Conservation (phyloP, 2,113 vertebrate genomes). For the Callaeas wilsoni region DNA sequence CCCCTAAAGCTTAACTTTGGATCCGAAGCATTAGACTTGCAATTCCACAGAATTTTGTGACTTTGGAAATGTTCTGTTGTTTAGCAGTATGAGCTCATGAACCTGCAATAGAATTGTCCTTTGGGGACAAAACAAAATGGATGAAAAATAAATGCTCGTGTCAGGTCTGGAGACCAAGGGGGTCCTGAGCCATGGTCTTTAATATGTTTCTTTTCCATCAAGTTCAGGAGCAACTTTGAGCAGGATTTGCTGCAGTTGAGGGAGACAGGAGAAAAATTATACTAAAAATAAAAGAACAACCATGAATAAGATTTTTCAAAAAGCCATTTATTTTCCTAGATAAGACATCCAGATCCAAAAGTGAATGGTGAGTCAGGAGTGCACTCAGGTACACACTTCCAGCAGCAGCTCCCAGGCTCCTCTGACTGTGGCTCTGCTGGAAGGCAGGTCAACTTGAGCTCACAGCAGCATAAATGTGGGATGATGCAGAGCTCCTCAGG, state of each 20-base stretch:
- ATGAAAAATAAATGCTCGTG: not conserved
- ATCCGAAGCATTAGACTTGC: not conserved
- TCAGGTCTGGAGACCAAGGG: not conserved
- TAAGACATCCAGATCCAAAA: not conserved
- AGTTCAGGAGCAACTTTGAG: not conserved
- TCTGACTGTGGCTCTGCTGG: not conserved
- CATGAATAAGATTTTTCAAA: not conserved
- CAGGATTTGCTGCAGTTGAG: not conserved
- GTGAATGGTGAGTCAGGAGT: not conserved
- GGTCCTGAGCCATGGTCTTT: not conserved
- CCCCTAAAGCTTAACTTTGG: not conserved
- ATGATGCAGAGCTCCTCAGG: not conserved
- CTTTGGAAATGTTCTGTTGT: not conserved
- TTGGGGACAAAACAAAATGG: not conserved
- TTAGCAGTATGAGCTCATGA: not conserved
- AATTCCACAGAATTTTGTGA: not conserved
- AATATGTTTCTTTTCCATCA: not conserved
- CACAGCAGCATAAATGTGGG: not conserved
- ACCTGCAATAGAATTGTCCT: not conserved
- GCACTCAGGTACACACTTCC: rapidly evolving
- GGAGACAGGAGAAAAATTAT: not conserved
- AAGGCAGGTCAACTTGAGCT: not conserved
- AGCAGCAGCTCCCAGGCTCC: not conserved
- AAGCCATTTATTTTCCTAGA: not conserved
- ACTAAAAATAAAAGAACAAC: not conserved